phyloP scores from a whole-genome alignment of 2,797 vertebrate genomes.

The Uromys caudimaculatus region DNA sequence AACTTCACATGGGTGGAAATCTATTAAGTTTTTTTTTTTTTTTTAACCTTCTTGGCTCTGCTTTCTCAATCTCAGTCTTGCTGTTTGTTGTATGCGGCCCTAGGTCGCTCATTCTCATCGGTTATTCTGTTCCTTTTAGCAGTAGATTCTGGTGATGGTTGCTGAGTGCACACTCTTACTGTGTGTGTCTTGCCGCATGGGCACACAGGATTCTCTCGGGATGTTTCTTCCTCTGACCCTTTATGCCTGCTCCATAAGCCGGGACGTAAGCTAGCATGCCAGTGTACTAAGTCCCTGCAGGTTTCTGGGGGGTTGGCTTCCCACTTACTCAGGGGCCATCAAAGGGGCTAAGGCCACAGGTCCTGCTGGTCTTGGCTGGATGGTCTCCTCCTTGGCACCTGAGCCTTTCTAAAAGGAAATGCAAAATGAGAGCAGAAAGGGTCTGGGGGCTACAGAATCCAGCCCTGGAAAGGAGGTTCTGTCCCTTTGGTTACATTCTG shows the following conservation, averaged over 20 bases:
- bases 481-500: neutral
- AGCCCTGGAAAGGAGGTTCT: neutral
- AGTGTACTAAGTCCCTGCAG: too few relatives aligned
- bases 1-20: too few relatives aligned
- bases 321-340: neutral
- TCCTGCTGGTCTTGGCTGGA: neutral
- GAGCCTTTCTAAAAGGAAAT: neutral
- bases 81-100: neutral
- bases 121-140: neutral
- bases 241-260: neutral
- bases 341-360: neutral
- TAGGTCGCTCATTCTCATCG: neutral
- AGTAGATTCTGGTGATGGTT: neutral
- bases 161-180: fast-evolving
- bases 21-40: neutral
- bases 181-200: fast-evolving
- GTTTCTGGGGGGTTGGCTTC: too few relatives aligned
- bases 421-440: neutral
- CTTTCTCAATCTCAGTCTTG: neutral
- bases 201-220: neutral
- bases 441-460: neutral
- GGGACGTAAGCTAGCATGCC: neutral
- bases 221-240: neutral
- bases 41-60: neutral
- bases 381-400: neutral